Base-by-base conservation (phyloP, 2,797 vertebrate genomes). In the Pyrocephalus nanus region DNA sequence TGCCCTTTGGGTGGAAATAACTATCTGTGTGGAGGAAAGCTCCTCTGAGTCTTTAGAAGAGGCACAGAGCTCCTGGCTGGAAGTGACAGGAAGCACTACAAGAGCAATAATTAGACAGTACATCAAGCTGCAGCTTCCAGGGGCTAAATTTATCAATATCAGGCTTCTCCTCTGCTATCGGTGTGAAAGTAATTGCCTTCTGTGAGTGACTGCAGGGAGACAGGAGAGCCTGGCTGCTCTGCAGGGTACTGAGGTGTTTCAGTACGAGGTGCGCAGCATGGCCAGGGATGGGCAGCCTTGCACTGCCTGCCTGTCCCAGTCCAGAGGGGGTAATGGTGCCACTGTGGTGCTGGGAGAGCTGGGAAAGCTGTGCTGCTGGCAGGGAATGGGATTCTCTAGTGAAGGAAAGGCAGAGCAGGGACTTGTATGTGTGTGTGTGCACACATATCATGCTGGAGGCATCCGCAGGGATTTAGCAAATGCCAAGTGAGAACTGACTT, bases 201-300 rank as follows among this genome's bases (percentile, higher is more conserved):
- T 5, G 4, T 57, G 74, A 70, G 66, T 0, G 0, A 36, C 0
- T 29, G 32, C 91, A 60, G 64, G 64, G 53, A 64, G 69, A 22
- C 53, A 38, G 54, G 54, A 30, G 55, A 29, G 75, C 21, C 42
- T 7, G 48, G 20, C 55, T 18, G 61, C 50, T 69, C 54, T 3
- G 3, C 17, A 0, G 2, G 9, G 26, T 32, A 15, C 1, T 0
- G 36, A 14, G 48, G 29, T 2, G 1, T 71, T 77, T 45, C 1
- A 9, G 60, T 9, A 6, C 0, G 2, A 47, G 38, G 30, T 42
- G 36, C 5, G 15, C 25, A 7, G 51, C 2, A 1, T 64, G 70
- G 32, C 17, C 53, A 11, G 36, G 40, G 40, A 54, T 4, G 4
- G 6, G 2, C 27, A 54, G 40, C 51, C 54, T 34, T 15, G 40